phyloP scores from a whole-genome alignment of 2,113 vertebrate species.

The Pseudorectes ferrugineus region DNA sequence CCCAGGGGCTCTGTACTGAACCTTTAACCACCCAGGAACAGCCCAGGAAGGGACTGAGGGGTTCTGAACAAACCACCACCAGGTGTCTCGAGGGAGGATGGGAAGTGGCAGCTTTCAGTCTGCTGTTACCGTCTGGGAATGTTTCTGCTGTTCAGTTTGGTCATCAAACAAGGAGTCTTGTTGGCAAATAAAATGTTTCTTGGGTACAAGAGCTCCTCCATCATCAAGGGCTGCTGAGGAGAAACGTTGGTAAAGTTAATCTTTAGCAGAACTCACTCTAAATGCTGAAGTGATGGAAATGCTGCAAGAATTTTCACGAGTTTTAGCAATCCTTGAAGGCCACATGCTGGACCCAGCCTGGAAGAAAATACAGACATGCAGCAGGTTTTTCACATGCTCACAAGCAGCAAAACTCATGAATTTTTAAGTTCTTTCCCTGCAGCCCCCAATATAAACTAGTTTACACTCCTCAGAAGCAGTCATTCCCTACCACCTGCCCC shows the following conservation, averaged over 20 bases:
- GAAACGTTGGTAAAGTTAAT: neutral
- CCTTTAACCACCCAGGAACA: neutral
- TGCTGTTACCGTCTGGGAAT: neutral
- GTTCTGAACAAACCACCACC: neutral
- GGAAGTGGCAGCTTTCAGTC: neutral
- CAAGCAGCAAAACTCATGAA: neutral
- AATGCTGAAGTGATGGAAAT: slow-evolving; percentile 80
- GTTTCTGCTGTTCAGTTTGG: neutral
- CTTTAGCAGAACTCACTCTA: slow-evolving; percentile 78
- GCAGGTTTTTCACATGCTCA: neutral
- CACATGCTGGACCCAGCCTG: slow-evolving; percentile 76
- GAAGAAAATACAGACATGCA: neutral
- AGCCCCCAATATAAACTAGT: neutral
- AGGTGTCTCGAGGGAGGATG: neutral
- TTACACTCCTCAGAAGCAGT: neutral
- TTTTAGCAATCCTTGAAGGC: slow-evolving; percentile 75
- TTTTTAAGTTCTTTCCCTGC: neutral
- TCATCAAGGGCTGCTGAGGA: neutral
- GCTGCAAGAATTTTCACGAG: slow-evolving; percentile 79
- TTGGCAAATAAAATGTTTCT: neutral
- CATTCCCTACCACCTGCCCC: neutral
- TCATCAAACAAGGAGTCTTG: neutral
- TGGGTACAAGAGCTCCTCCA: neutral
- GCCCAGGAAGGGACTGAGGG: neutral
- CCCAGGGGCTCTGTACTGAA: neutral